Evolutionary conservation across 1,140 invertebrate species (phyloP), one percentile per base, ranked within the genome.

Genomic region (Euschistus heros): DNA sequence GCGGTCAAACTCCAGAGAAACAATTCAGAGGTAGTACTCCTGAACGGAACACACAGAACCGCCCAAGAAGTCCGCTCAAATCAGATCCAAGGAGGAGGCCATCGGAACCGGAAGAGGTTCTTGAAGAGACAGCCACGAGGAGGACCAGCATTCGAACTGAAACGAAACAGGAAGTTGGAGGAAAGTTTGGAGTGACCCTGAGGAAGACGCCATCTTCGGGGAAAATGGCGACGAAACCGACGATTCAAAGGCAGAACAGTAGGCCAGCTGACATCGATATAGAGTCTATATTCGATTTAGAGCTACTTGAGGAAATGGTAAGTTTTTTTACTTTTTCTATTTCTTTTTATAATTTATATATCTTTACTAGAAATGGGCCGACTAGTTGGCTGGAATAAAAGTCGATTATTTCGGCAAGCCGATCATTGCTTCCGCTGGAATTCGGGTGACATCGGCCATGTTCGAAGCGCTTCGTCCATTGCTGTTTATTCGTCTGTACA

Each of bases 221-320:
- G 77, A 79, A 59, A 73, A 76, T 66, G 68, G 72, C 10, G 54
- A 66, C 24, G 22, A 26, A 33, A 30, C 66, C 17, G 42, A 47
- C 57, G 24, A 37, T 22, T 46, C 27, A 37, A 24, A 30, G 37
- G 27, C 33, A 60, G 15, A 67, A 26, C 22, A 57, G 54, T 22
- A 55, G 50, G 18, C 64, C 66, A 37, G 67, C 65, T 46, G 76
- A 79, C 62, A 75, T 75, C 22, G 77, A 82, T 64, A 82, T 88
- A 65, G 86, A 88, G 72, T 81, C 85, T 66, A 86, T 88, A 66
- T 84, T 81, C 67, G 85, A 87, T 69, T 70, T 88, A 64, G 77
- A 80, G 70, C 73, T 85, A 65, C 75, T 89, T 54, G 86, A 88
- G 75, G 77, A 80, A 76, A 79, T 87, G 77, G 83, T 85, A 74